Evolutionary conservation across 2,888 invertebrate species (phyloP).

Genomic region (Nomada ruficornis): DNA sequence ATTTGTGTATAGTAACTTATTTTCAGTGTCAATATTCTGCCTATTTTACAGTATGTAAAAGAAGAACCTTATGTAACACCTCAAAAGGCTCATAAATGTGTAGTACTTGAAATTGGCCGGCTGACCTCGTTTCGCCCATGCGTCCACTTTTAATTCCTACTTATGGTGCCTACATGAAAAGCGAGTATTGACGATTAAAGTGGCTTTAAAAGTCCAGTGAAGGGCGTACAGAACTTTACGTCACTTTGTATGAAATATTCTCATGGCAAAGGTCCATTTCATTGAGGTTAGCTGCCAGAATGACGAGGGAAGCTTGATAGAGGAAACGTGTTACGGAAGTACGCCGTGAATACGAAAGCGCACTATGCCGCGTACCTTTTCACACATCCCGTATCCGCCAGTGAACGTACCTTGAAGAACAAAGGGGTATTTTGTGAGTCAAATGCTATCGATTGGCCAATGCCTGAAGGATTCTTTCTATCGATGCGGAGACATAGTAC

Average conservation of each 20-base stretch:
- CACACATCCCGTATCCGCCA: conserved; percentile 38
- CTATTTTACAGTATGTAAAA: too few relatives aligned
- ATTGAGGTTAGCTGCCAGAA: conserved; percentile 51
- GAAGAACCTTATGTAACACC: neutral
- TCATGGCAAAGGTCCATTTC: conserved; percentile 67
- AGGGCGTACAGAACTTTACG: conserved; percentile 17
- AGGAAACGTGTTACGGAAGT: conserved; percentile 76
- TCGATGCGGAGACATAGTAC: conserved; percentile 18
- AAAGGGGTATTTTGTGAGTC: conserved; percentile 49
- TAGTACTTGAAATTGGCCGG: neutral
- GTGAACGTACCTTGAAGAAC: conserved; percentile 21
- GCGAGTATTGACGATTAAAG: conserved; percentile 60
- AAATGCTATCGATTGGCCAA: conserved; percentile 36
- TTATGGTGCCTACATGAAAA: conserved; percentile 24
- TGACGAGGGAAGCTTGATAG: conserved; percentile 76
- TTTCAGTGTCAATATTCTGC: too few relatives aligned
- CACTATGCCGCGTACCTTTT: conserved; percentile 41
- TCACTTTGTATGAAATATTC: conserved; percentile 59
- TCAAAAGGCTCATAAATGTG: neutral
- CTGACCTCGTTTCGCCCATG: neutral
- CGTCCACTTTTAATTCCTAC: conserved; percentile 51
- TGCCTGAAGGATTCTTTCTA: conserved; percentile 15
- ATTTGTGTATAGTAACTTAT: too few relatives aligned
- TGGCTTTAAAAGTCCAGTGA: conserved; percentile 55
- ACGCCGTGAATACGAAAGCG: conserved; percentile 76